These are phyloP conservation scores for Cacatua alba DNA, from an alignment of 2,113 vertebrate species.

Conservation along the genomic window DNA sequence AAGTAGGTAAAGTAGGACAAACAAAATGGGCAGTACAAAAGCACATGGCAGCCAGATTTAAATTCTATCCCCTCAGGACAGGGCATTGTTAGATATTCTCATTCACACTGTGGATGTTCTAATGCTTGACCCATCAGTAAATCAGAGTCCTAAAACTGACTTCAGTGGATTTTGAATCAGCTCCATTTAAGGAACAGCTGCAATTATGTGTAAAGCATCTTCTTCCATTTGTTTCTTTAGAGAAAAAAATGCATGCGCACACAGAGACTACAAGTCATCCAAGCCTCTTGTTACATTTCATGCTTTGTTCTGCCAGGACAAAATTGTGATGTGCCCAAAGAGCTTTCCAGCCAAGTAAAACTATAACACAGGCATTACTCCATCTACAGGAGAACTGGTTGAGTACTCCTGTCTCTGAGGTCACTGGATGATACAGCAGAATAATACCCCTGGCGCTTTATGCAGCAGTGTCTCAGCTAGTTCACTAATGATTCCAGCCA, in stretches of 20 bases:
- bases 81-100: not conserved
- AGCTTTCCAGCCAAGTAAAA: slow-evolving; percentile 18
- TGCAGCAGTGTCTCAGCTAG: slow-evolving; percentile 24
- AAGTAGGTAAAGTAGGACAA: not conserved
- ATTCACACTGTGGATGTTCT: not conserved
- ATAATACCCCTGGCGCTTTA: not conserved
- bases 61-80: not conserved
- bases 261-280: not conserved
- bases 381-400: not conserved
- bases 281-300: not conserved
- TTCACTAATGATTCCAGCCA: not conserved
- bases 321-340: not conserved
- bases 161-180: not conserved
- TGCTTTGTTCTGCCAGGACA: not conserved
- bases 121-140: not conserved
- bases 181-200: not conserved
- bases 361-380: not conserved
- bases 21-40: not conserved
- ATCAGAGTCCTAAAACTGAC: not conserved
- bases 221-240: not conserved
- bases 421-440: slow-evolving; percentile 51
- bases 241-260: fast-evolving
- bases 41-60: not conserved
- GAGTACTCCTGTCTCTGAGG: slow-evolving; percentile 17
- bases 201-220: not conserved